Conservation (phyloP, 2,888 invertebrate genomes). For the Parnassius orleans region DNA sequence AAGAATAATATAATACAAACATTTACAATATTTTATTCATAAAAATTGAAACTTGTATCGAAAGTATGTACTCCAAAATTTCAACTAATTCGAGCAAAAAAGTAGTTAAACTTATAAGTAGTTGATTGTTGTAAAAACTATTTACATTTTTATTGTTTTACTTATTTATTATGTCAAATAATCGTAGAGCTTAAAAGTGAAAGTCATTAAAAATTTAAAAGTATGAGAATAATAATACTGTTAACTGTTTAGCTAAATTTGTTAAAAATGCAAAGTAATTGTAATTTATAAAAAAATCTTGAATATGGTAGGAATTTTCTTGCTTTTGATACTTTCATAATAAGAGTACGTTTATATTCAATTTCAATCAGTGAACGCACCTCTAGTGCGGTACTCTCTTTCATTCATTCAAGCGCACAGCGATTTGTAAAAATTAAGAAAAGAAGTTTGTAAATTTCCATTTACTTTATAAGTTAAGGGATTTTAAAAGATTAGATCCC, state of each 20-base stretch:
- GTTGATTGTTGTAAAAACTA: too few relatives aligned
- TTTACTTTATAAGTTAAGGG: constrained; percentile 36
- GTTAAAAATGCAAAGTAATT: constrained; percentile 33
- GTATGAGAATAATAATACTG: constrained; percentile 24
- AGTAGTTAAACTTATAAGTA: too few relatives aligned
- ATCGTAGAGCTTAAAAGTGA: constrained; percentile 29
- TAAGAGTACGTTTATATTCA: constrained; percentile 22
- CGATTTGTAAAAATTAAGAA: constrained; percentile 27
- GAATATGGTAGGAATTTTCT: constrained; percentile 28
- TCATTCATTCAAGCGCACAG: constrained; percentile 43
- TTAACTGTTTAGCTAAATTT: constrained; percentile 27
- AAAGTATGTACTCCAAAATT: too few relatives aligned
- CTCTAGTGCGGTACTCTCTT: constrained; percentile 40
- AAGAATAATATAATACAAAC: too few relatives aligned
- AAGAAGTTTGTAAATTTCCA: constrained; percentile 30
- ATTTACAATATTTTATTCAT: too few relatives aligned
- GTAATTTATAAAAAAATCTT: constrained; percentile 30
- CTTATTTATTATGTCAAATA: constrained; percentile 8
- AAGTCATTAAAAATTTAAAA: constrained; percentile 31
- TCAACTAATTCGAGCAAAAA: too few relatives aligned
- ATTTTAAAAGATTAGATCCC: constrained; percentile 39
- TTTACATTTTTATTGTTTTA: background rate
- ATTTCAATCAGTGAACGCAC: constrained; percentile 36
- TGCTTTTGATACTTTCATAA: constrained; percentile 20
- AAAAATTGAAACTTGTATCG: too few relatives aligned